Evolutionary conservation across 2,113 vertebrate species (phyloP), one percentile per base, ranked within the genome.

Genomic region (Callipepla squamata): DNA sequence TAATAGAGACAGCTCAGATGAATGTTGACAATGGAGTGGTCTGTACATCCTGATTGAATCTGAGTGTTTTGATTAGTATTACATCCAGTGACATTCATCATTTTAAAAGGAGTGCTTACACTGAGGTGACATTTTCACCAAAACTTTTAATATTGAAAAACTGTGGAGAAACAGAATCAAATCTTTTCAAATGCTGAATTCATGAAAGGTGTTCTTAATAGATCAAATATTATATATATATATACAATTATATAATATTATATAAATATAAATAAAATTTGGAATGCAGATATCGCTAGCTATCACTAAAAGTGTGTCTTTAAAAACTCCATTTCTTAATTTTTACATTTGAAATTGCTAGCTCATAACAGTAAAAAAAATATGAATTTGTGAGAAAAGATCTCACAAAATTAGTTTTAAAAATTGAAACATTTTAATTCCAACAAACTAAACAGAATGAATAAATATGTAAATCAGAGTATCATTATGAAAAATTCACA

Each of bases 401-500:
- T 9, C 7, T 55, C 47, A 69, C 1, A 70, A 63, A 18, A 50
- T 30, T 8, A 67, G 32, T 26, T 4, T 83, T 7, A 20, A 22
- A 30, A 18, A 34, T 6, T 62, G 59, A 47, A 26, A 10, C 8
- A 4, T 40, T 40, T 40, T 40, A 51, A 66, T 95, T 74, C 16
- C 1, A 11, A 13, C 28, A 93, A 91, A 92, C 93, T 86, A 89
- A 95, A 96, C 73, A 3, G 80, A 95, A 62, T 0, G 75, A 95
- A 95, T 95, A 67, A 85, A 83, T 89, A 95, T 93, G 82, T 48
- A 95, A 93, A 95, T 80, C 10, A 78, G 7, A 7, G 6, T 30
- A 90, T 90, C 95, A 68, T 82, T 93, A 94, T 93, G 82, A 51
- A 95, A 96, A 97, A 93, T 59, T 2, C 0, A 57, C 3, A 2